Evolutionary conservation across 2,113 vertebrate genomes (phyloP).

Genomic region (Festucalex cinctus): DNA sequence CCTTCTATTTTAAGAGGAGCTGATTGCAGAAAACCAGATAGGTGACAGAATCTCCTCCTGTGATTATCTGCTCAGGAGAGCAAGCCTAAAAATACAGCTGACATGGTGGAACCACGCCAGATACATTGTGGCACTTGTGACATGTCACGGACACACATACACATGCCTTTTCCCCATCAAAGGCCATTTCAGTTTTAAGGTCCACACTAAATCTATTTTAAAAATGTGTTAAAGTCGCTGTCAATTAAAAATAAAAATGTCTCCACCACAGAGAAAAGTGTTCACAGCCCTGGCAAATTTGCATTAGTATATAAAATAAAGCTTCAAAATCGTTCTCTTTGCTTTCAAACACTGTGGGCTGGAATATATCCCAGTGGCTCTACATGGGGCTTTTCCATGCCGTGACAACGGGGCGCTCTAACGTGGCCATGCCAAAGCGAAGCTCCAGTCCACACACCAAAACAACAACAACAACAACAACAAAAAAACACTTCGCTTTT

Average conservation of each 20-base stretch:
- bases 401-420: too few species aligned
- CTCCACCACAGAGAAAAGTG: too few species aligned
- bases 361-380: too few species aligned
- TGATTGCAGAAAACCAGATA: conserved; percentile 32
- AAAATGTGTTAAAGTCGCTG: not conserved
- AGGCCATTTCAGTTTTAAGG: too few species aligned
- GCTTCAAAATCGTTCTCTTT: not conserved
- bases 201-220: too few species aligned
- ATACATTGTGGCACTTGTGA: conserved; percentile 44
- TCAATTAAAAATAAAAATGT: not conserved
- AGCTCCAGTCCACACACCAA: too few species aligned
- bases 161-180: too few species aligned
- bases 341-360: too few species aligned
- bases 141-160: conserved; percentile 44
- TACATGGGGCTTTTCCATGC: too few species aligned
- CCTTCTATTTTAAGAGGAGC: conserved; percentile 15
- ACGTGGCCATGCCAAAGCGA: too few species aligned
- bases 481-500: too few species aligned
- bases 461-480: too few species aligned
- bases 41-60: conserved; percentile 43
- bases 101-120: conserved; percentile 62
- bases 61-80: conserved; percentile 57
- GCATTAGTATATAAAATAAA: not conserved
- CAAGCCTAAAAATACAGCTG: conserved; percentile 70
- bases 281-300: not conserved